Percentiles rank a stretch among this genome's conserved stretches.
These are phyloP conservation scores for Malthinus flaveolus DNA, from an alignment of 2,888 invertebrate species.

Conservation along the genomic window DNA sequence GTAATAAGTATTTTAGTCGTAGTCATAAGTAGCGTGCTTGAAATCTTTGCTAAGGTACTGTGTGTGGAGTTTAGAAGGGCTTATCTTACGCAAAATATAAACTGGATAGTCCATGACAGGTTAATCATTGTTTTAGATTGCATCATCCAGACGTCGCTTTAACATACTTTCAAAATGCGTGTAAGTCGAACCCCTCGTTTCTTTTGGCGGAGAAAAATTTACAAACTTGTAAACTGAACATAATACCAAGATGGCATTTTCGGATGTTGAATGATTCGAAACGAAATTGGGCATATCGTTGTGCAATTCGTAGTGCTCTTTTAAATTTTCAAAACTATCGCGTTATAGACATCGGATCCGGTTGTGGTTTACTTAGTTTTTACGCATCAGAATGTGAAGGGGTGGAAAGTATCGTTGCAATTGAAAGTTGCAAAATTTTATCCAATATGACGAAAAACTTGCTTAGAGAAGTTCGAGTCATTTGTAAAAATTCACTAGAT, in stretches of 20 bases:
- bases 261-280: conserved; percentile 77
- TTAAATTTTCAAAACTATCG: conserved; percentile 54
- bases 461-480: conserved; percentile 56
- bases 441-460: conserved; percentile 63
- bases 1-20: not conserved
- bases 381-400: conserved; percentile 57
- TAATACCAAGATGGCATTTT: conserved; percentile 81
- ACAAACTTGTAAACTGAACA: conserved; percentile 67
- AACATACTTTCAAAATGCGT: conserved; percentile 42
- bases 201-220: conserved; percentile 62
- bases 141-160: conserved; percentile 43
- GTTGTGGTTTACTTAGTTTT: conserved; percentile 74
- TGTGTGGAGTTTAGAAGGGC: no score
- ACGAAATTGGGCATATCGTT: conserved; percentile 68
- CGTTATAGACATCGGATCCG: conserved; percentile 77
- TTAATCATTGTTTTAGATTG: conserved; percentile 36
- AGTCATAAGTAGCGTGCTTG: not conserved
- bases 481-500: conserved; percentile 64
- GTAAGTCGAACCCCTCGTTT: conserved; percentile 33
- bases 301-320: conserved; percentile 63
- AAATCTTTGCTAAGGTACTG: not conserved
- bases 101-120: no score
- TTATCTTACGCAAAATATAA: no score
- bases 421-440: conserved; percentile 71
- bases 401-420: conserved; percentile 63